phyloP scores from a whole-genome alignment of 2,113 vertebrate species.

The Eublepharis macularius region DNA sequence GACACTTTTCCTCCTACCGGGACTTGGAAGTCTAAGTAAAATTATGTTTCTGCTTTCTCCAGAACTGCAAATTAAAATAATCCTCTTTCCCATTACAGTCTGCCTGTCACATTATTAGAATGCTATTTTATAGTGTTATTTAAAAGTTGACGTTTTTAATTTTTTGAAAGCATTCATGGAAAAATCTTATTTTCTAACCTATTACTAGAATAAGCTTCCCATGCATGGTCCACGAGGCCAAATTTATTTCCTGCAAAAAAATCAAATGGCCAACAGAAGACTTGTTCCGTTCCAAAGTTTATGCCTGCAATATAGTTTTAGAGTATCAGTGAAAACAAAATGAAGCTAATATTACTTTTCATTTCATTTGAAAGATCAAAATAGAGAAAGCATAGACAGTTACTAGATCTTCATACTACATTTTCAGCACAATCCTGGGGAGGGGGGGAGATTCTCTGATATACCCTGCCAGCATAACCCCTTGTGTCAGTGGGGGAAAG shows the following conservation, averaged over 20 bases:
- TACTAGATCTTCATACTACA: conserved; percentile 44
- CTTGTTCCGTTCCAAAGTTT: not conserved
- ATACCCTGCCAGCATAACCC: too few relatives aligned
- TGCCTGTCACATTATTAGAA: not conserved
- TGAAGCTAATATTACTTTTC: conserved; percentile 45
- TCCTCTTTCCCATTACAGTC: not conserved
- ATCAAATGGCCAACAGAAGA: conserved; percentile 10
- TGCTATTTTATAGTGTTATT: not conserved
- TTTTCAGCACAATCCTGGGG: too few relatives aligned
- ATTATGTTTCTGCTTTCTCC: not conserved
- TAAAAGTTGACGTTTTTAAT: not conserved
- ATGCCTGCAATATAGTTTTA: conserved; percentile 8
- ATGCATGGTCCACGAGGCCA: not conserved
- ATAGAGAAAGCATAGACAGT: conserved; percentile 22
- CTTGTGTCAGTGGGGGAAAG: too few relatives aligned
- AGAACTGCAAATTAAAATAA: not conserved
- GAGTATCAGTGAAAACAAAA: conserved; percentile 33
- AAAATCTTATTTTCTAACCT: not conserved
- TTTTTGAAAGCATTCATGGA: not conserved
- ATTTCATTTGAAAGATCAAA: conserved; percentile 41
- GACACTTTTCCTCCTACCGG: not conserved
- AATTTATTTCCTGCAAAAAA: conserved; percentile 25
- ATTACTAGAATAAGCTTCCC: conserved; percentile 6
- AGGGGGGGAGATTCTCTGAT: too few relatives aligned
- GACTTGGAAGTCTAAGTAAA: not conserved